Evolutionary conservation across 2,797 vertebrate species (phyloP).

Genomic region (Todus mexicanus): DNA sequence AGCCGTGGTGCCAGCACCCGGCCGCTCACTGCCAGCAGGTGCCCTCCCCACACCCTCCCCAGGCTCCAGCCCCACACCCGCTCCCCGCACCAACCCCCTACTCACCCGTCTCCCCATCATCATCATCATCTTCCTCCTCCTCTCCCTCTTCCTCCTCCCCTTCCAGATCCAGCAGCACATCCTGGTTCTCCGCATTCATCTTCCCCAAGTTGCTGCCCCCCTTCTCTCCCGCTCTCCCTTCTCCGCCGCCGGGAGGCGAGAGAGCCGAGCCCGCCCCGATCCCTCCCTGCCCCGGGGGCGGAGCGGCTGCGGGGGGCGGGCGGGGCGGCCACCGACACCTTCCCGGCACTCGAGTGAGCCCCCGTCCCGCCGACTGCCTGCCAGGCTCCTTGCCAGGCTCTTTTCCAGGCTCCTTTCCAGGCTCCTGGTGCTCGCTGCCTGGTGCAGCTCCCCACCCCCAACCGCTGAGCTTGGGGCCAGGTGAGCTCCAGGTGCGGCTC

Average conservation of each 20-base stretch:
- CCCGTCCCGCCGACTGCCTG: not conserved
- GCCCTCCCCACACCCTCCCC: not conserved
- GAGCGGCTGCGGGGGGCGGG: not conserved
- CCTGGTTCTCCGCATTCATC: conserved; percentile 29
- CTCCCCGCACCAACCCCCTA: not conserved
- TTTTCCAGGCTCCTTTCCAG: too few relatives aligned
- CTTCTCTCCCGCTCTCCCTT: not conserved
- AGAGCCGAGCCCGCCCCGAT: not conserved
- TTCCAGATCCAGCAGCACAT: conserved; percentile 51
- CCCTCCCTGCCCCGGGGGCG: not conserved
- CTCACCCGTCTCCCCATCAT: conserved; percentile 59
- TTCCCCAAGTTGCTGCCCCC: not conserved
- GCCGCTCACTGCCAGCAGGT: not conserved
- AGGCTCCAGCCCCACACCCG: not conserved
- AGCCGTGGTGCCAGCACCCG: not conserved
- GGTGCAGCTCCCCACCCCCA: not conserved
- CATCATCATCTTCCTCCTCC: not conserved
- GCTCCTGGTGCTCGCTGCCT: not conserved
- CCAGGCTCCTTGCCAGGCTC: too few relatives aligned
- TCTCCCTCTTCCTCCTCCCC: not conserved
- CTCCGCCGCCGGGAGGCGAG: not conserved
- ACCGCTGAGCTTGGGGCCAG: fast-evolving
- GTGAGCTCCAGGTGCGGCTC: not conserved
- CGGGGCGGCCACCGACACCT: not conserved
- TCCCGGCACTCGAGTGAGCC: not conserved